These are phyloP conservation scores for Lepidurus packardi DNA, from an alignment of 1,140 invertebrate species.

Conservation along the genomic window DNA sequence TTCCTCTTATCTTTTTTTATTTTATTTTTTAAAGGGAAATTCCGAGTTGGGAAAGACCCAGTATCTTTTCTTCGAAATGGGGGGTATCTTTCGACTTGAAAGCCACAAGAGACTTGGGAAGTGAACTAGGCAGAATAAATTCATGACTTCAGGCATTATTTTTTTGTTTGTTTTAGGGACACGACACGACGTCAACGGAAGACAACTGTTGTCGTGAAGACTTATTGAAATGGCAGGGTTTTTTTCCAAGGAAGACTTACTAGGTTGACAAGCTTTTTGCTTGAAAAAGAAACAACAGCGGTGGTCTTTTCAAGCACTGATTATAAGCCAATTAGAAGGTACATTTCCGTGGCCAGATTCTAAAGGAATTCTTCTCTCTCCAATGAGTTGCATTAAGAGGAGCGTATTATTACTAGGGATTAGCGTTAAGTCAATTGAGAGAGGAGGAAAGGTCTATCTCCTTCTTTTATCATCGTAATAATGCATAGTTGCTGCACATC, in stretches of 20 bases:
- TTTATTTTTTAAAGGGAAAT: no score
- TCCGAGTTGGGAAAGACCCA: no score
- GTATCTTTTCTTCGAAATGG: no score
- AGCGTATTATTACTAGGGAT: not conserved
- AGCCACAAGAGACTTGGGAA: not conserved
- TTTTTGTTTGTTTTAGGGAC: not conserved
- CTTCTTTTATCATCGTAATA: constrained; percentile 8
- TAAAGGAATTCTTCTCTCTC: not conserved
- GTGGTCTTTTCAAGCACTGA: not conserved
- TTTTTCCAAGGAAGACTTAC: not conserved
- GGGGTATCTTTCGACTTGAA: not conserved
- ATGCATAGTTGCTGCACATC: constrained; percentile 4
- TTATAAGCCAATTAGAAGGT: constrained; percentile 5
- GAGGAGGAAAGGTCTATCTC: not conserved
- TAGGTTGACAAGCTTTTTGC: not conserved
- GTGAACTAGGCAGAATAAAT: not conserved
- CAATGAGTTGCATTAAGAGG: not conserved
- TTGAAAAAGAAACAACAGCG: not conserved
- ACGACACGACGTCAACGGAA: not conserved
- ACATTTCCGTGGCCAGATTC: not conserved
- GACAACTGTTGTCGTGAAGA: not conserved
- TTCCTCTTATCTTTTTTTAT: not conserved
- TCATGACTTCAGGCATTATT: not conserved
- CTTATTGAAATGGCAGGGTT: not conserved
- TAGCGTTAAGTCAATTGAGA: not conserved